Conservation (phyloP, 2,888 invertebrate genomes). For the Protophormia terraenovae region DNA sequence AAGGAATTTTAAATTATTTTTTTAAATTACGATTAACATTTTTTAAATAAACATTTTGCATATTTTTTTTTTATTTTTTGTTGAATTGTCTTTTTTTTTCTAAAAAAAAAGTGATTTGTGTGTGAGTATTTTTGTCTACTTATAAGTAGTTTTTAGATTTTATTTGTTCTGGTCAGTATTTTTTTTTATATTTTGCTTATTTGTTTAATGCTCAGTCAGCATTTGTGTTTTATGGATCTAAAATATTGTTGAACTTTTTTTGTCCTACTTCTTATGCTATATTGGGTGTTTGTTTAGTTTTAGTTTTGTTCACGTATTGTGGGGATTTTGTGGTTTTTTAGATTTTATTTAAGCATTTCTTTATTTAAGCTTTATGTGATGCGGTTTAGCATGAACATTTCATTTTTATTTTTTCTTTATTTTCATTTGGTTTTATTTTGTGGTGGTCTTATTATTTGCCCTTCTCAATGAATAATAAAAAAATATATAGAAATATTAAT, state of each 20-base stretch:
- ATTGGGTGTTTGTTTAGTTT: conserved; percentile 30
- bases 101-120: conserved; percentile 39
- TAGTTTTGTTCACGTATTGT: conserved; percentile 41
- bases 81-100: conserved; percentile 1
- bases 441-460: conserved; percentile 36
- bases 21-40: not conserved
- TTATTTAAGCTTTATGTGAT: conserved; percentile 54
- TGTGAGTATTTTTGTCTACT: conserved; percentile 27
- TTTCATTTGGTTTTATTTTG: conserved; percentile 3
- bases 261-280: not conserved
- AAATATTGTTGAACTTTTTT: conserved; percentile 6
- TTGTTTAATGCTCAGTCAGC: conserved; percentile 58
- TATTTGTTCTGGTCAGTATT: conserved; percentile 17
- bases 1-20: not conserved
- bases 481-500: conserved; percentile 13
- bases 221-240: conserved; percentile 52
- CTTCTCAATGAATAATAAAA: not conserved
- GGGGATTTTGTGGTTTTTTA: conserved; percentile 58
- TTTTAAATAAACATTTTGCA: not conserved
- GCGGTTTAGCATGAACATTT: conserved; percentile 58
- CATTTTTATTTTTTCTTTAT: not conserved
- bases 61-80: conserved; percentile 12
- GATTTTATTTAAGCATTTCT: conserved; percentile 56
- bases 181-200: not conserved
- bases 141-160: not conserved